Evolutionary conservation across 1,140 invertebrate species (phyloP), one percentile per base, ranked within the genome.

Genomic region (Anastrepha ludens): DNA sequence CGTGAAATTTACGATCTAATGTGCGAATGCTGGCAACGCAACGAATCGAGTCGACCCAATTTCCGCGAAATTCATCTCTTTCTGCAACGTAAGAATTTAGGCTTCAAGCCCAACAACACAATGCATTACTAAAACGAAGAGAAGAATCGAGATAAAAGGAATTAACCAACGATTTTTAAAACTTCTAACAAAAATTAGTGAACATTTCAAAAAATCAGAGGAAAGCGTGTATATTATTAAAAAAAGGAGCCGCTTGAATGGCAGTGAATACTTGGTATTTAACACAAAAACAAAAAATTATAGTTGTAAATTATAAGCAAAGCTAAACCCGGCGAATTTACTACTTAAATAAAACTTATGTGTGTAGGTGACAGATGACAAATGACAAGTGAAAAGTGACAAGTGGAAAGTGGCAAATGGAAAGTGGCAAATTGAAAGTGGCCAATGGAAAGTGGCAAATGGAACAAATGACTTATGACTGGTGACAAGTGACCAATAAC

Each of bases 1-100:
- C 96, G 97, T 88, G 97, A 98, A 93, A 97, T 98, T 88, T 98
- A 98, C 94, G 98, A 98, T 93, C 94, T 99, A 88, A 98, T 99
- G 97, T 95, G 96, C 88, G 97, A 98, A 91, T 99, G 98, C 93
- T 99, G 98, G 98, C 97, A 98, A 90, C 94, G 97, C 44, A 96
- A 97, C 90, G 97, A 97, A 81, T 93, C 94, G 7, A 96, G 97
- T 91, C 95, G 98, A n/a, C 98, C 98, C 20, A 96, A 96, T 88
- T 99, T 99, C 94, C 94, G 96, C 88, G 97, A 98, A 94, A 97
- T 99, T 88, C 97, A 98, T 92, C 95, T 98, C 91, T 98, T 98
- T 94, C 95, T 99, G 65, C 97, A 98, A 91, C 95, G 97, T 89
- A 98, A 98, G 94, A 97, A 97, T 93, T 95, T 98, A 89, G 97